A percentile compares a stretch with the other conserved stretches of the same genome.
These are phyloP conservation scores for Papilio aristodemus DNA, from an alignment of 1,140 invertebrate species.

Conservation along the genomic window DNA sequence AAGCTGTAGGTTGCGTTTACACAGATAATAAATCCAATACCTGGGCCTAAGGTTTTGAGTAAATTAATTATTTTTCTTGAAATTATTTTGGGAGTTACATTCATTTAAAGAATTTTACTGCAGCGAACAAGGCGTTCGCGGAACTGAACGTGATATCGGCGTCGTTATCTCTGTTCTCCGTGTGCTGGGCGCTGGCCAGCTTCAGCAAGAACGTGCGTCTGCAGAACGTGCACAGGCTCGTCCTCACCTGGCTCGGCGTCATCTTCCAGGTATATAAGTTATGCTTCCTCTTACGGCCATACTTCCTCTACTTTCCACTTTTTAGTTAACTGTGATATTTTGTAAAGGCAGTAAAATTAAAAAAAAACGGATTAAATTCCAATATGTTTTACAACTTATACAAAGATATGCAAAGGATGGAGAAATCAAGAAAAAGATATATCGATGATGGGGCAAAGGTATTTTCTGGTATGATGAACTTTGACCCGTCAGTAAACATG, in stretches of 20 bases:
- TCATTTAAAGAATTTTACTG: slow-evolving; percentile 53
- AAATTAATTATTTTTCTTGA: too few species aligned
- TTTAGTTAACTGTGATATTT: too few species aligned
- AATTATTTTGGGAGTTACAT: neutral
- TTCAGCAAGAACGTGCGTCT: slow-evolving; percentile 93
- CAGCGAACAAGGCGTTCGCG: slow-evolving; percentile 82
- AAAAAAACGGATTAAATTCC: too few species aligned
- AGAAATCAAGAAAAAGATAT: neutral
- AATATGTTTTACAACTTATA: slow-evolving; percentile 2
- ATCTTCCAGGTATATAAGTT: slow-evolving; percentile 83
- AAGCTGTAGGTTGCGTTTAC: too few species aligned
- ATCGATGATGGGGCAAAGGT: neutral
- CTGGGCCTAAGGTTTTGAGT: too few species aligned
- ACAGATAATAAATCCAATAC: too few species aligned
- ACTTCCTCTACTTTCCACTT: too few species aligned
- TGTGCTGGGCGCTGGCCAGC: slow-evolving; percentile 94
- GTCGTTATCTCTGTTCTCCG: slow-evolving; percentile 89
- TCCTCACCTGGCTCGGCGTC: slow-evolving; percentile 94
- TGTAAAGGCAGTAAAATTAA: too few species aligned
- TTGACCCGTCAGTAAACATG: too few species aligned
- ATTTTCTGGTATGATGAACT: too few species aligned
- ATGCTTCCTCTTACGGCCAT: too few species aligned
- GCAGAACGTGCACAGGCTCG: slow-evolving; percentile 90
- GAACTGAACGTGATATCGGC: slow-evolving; percentile 92
- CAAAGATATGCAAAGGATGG: neutral